Evolutionary conservation across 2,113 vertebrate genomes (phyloP).

Genomic region (Podarcis cretensis): DNA sequence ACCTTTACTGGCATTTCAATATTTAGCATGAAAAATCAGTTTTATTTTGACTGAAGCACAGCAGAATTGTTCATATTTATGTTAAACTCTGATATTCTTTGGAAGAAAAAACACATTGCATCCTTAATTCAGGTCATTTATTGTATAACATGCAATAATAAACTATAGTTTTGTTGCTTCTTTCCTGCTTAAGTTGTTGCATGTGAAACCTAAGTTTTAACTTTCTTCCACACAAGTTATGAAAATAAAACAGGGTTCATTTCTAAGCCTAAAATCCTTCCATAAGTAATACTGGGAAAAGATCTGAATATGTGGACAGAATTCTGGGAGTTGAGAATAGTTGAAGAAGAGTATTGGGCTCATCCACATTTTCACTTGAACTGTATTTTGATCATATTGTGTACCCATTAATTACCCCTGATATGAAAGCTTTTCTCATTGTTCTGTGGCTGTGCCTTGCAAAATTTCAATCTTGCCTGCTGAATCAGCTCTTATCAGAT

Average conservation of each 20-base stretch:
- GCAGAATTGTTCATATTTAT: neutral
- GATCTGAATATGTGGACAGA: neutral
- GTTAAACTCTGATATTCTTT: neutral
- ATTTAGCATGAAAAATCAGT: neutral
- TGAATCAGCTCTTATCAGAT: too few relatives aligned
- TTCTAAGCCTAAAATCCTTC: neutral
- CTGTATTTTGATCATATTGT: too few relatives aligned
- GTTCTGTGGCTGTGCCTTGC: too few relatives aligned
- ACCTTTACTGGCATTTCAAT: slow-evolving; percentile 10
- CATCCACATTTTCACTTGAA: too few relatives aligned
- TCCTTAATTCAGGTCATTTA: neutral
- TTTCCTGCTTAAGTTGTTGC: neutral
- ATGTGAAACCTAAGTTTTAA: neutral
- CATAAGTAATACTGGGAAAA: too few relatives aligned
- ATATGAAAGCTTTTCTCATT: too few relatives aligned
- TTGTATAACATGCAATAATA: neutral
- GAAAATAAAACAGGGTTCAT: neutral
- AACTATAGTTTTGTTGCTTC: neutral
- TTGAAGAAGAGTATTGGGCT: too few relatives aligned
- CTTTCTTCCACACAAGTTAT: neutral
- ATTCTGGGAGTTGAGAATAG: too few relatives aligned
- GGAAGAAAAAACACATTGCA: neutral
- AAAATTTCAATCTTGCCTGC: too few relatives aligned
- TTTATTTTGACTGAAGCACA: neutral
- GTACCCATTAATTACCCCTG: too few relatives aligned